Conservation (phyloP, 2,797 vertebrate genomes). For the Heliangelus exortis region DNA sequence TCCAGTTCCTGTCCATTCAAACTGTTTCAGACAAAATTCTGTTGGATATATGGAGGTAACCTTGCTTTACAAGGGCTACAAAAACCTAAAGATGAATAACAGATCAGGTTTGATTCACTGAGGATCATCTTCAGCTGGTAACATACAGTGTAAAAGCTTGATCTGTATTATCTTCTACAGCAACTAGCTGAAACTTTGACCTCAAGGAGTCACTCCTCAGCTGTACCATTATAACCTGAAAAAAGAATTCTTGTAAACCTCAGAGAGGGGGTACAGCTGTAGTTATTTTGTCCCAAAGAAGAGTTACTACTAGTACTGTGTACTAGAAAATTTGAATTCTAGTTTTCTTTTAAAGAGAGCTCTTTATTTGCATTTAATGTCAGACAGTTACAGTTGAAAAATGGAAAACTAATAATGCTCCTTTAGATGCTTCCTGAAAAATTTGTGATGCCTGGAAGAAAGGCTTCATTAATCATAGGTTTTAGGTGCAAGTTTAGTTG, state of each 20-base stretch:
- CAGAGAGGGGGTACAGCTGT: neutral
- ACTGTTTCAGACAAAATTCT: neutral
- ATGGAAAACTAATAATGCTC: neutral
- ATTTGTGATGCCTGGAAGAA: neutral
- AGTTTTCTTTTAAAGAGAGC: neutral
- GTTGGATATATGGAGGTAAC: neutral
- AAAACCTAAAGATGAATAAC: neutral
- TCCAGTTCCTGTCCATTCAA: neutral
- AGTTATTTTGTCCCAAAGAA: neutral
- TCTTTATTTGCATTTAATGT: neutral
- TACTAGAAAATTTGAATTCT: neutral
- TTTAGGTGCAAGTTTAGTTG: neutral
- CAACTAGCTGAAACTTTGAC: neutral
- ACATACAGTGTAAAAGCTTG: neutral
- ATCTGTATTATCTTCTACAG: neutral
- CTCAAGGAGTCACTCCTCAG: neutral
- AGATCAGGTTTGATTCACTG: neutral
- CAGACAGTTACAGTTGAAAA: neutral
- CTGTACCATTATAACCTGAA: neutral
- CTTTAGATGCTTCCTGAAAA: neutral
- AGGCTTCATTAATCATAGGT: neutral
- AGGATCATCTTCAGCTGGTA: neutral
- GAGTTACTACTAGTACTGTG: neutral
- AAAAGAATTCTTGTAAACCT: neutral
- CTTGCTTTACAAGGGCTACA: neutral